Conservation (phyloP, 2,113 vertebrate genomes). For the Apteryx mantelli region DNA sequence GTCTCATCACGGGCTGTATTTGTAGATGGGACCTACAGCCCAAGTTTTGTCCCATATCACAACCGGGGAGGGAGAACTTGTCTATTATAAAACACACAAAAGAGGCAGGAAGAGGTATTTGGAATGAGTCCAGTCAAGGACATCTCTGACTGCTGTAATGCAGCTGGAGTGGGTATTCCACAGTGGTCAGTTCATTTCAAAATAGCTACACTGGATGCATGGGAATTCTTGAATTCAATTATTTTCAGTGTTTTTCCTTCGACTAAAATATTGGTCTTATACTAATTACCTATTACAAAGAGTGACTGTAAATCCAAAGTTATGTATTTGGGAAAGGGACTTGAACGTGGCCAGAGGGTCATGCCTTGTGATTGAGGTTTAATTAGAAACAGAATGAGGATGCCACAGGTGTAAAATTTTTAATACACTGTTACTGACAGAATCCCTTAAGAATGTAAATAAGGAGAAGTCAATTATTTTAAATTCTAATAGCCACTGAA, state of each 20-base stretch:
- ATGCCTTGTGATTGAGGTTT: background rate
- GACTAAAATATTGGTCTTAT: constrained; percentile 23
- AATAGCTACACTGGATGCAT: background rate
- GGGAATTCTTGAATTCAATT: background rate
- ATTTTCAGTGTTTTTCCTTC: background rate
- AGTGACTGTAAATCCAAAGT: background rate
- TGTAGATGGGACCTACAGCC: background rate
- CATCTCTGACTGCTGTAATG: background rate
- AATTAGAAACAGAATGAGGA: constrained; percentile 38
- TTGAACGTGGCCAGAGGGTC: background rate
- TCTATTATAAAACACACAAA: background rate
- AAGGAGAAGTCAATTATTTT: constrained; percentile 8
- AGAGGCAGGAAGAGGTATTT: background rate
- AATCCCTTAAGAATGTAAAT: constrained; percentile 37
- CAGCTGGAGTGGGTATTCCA: background rate
- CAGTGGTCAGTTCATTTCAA: background rate
- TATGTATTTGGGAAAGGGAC: background rate
- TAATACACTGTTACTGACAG: background rate
- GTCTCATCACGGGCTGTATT: background rate
- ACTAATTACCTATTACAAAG: constrained; percentile 4
- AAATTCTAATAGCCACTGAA: background rate
- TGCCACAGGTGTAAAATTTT: background rate
- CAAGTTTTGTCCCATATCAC: background rate
- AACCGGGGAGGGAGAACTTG: background rate
- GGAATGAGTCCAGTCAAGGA: background rate